Percentiles rank a stretch among this genome's conserved stretches.
Evolutionary conservation across 2,113 vertebrate genomes (phyloP).

Genomic region (Cercocebus atys): DNA sequence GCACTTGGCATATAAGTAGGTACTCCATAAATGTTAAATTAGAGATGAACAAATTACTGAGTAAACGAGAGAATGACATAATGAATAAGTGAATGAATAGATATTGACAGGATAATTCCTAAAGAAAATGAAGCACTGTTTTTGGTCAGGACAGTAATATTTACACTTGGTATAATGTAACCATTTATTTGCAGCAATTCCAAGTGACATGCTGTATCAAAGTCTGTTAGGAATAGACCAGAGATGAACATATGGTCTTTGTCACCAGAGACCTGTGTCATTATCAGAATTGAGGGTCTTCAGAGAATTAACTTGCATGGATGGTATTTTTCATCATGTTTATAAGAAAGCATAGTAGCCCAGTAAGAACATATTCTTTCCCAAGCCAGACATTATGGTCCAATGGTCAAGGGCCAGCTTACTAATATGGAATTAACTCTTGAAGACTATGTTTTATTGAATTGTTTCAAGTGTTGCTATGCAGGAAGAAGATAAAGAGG

Average conservation of each 20-base stretch:
- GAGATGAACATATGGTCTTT: neutral
- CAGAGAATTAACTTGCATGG: neutral
- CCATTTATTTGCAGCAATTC: neutral
- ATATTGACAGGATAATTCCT: neutral
- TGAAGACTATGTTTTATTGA: neutral
- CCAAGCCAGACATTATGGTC: neutral
- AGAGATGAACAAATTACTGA: neutral
- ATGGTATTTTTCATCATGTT: neutral
- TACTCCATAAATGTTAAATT: neutral
- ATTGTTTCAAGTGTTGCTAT: neutral
- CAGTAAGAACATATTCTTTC: neutral
- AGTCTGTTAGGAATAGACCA: neutral
- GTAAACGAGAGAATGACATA: neutral
- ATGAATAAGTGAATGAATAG: neutral
- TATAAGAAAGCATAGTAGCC: neutral
- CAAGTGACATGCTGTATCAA: neutral
- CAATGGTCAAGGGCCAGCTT: neutral
- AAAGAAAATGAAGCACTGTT: neutral
- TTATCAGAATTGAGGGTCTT: neutral
- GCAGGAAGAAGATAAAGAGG: neutral
- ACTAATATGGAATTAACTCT: neutral
- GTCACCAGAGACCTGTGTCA: neutral
- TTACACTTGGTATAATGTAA: neutral
- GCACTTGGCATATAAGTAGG: neutral
- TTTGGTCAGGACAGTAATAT: neutral